phyloP scores from a whole-genome alignment of 2,888 invertebrate genomes.

The Tanypteryx hageni region DNA sequence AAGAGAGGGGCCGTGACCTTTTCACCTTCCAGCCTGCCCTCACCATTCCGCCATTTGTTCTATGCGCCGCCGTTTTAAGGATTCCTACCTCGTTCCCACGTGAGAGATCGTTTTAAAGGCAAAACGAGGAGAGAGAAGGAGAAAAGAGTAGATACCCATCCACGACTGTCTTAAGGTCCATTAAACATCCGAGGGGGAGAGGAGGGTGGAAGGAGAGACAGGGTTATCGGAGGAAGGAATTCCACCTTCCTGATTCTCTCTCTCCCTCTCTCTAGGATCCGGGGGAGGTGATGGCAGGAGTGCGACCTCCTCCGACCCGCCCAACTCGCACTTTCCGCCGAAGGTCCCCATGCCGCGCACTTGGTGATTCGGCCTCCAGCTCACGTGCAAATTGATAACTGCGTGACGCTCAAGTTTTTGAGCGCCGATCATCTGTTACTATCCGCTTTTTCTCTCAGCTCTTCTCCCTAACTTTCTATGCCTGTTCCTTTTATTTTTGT shows the following conservation, averaged over 20 bases:
- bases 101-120: constrained; percentile 51
- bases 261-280: background rate
- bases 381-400: constrained; percentile 53
- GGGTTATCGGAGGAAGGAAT: background rate
- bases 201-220: background rate
- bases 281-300: too few species aligned
- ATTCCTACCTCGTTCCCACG: constrained; percentile 56
- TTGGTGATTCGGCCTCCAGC: constrained; percentile 41
- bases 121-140: constrained; percentile 43
- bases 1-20: constrained; percentile 45
- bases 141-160: constrained; percentile 63
- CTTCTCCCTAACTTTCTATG: background rate
- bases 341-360: background rate
- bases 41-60: constrained; percentile 53
- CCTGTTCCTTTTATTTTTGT: background rate
- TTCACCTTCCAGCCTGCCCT: constrained; percentile 46
- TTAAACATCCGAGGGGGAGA: constrained; percentile 51
- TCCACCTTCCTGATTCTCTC: background rate
- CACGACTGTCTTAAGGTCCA: constrained; percentile 63
- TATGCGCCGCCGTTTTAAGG: constrained; percentile 48
- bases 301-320: background rate
- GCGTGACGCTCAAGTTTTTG: constrained; percentile 41
- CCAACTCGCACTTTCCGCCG: background rate
- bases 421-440: constrained; percentile 41
- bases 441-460: background rate